A percentile compares a stretch with the other conserved stretches of the same genome.
phyloP scores from a whole-genome alignment of 2,113 vertebrate species.

The Pleuronectes platessa region DNA sequence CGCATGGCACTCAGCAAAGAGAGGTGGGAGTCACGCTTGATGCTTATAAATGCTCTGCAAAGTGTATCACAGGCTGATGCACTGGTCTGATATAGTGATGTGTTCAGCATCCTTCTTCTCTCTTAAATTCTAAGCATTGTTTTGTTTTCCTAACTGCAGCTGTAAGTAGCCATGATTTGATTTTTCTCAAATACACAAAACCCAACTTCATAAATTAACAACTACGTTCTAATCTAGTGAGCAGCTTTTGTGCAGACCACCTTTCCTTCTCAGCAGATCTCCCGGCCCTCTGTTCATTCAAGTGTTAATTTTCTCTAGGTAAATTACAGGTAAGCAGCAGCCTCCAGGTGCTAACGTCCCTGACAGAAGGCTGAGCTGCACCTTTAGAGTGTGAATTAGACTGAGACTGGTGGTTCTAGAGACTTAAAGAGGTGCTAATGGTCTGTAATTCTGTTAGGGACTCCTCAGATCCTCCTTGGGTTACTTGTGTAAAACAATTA shows the following conservation, averaged over 20 bases:
- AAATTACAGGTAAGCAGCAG: constrained; percentile 49
- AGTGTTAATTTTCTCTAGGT: constrained; percentile 37
- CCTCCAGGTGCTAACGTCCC: constrained; percentile 61
- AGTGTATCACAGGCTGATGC: background rate
- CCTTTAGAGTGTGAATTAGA: constrained; percentile 36
- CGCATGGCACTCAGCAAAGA: constrained; percentile 96
- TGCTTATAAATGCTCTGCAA: no score
- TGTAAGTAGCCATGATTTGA: background rate
- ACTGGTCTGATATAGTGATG: constrained; percentile 10
- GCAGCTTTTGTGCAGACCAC: constrained; percentile 1
- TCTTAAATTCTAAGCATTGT: background rate
- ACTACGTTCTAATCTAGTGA: constrained; percentile 7
- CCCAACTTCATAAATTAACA: constrained; percentile 5
- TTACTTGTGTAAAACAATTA: constrained; percentile 18
- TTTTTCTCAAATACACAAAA: constrained; percentile 23
- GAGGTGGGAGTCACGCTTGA: constrained; percentile 82
- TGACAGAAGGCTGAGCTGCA: constrained; percentile 14
- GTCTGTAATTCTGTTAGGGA: constrained; percentile 40
- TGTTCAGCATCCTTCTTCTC: background rate
- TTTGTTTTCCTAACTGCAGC: background rate
- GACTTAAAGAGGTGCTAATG: constrained; percentile 36
- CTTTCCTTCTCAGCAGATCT: background rate
- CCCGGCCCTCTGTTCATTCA: constrained; percentile 16
- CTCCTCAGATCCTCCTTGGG: constrained; percentile 15
- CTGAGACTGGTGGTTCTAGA: constrained; percentile 30